Percentiles rank a stretch among this genome's conserved stretches.
Evolutionary conservation across 2,888 invertebrate genomes (phyloP).

Genomic region (Pherbina coryleti): DNA sequence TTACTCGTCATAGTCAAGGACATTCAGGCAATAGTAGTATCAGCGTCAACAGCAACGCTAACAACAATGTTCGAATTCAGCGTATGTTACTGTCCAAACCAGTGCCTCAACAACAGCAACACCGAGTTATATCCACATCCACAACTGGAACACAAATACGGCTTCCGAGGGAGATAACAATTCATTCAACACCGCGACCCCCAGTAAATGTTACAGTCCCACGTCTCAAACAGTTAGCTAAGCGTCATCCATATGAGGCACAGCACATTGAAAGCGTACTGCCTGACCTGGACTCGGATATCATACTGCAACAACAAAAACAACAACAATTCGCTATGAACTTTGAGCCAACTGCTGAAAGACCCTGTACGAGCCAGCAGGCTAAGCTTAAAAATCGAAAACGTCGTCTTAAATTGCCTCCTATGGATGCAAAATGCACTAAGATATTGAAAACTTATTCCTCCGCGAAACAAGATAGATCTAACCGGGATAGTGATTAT

Average conservation of each 20-base stretch:
- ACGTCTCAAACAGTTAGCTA: slow-evolving; percentile 57
- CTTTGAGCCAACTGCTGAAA: slow-evolving; percentile 39
- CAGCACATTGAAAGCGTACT: slow-evolving; percentile 59
- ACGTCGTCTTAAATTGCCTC: slow-evolving; percentile 41
- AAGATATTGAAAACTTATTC: slow-evolving; percentile 33
- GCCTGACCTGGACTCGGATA: slow-evolving; percentile 55
- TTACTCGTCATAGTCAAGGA: slow-evolving; percentile 14
- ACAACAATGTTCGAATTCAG: not conserved
- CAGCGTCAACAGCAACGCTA: slow-evolving; percentile 4
- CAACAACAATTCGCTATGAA: not conserved
- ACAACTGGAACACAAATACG: slow-evolving; percentile 46
- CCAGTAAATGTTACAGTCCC: slow-evolving; percentile 31
- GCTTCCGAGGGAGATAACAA: slow-evolving; percentile 52
- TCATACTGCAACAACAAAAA: slow-evolving; percentile 21
- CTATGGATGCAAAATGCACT: not conserved
- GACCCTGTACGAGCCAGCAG: slow-evolving; percentile 53
- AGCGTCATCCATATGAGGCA: slow-evolving; percentile 54
- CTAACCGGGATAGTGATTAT: not conserved
- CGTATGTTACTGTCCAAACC: slow-evolving; percentile 12
- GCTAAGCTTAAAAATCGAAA: slow-evolving; percentile 50
- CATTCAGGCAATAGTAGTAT: not conserved
- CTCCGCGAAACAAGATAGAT: slow-evolving; percentile 50
- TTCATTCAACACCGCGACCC: slow-evolving; percentile 51
- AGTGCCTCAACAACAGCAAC: not conserved
- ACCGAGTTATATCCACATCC: slow-evolving; percentile 16